Evolutionary conservation across 2,888 invertebrate species (phyloP), one percentile per base, ranked within the genome.

Genomic region (Sphecodes monilicornis): DNA sequence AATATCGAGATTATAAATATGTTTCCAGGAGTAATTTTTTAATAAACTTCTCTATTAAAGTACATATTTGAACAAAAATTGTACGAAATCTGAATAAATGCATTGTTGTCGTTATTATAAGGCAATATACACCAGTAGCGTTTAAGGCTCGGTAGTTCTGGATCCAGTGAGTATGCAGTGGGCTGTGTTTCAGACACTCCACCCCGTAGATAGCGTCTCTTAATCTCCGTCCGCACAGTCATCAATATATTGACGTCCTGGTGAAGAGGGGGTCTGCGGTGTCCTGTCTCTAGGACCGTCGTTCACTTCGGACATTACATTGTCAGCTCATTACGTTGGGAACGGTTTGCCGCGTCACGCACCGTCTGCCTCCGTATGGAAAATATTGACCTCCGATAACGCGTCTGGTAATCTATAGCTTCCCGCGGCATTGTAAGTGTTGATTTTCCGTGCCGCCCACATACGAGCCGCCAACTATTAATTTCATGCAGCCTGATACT

Each of bases 241-340:
- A 90, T 90, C 90, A 86, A 91, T 90, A 87, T 86, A 88, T 85
- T 77, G 89, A 91, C 89, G 89, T 86, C 82, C 85, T 80, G 73
- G 50, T 66, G 74, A n/a, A 1, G 39, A n/a, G 66, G 78, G 82
- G 74, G 22, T 11, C 11, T 78, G 82, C 75, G 76, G 82, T 68
- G n/a, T 70, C 78, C 70, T 78, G 79, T 86, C 84, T 86, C 80
- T 70, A 83, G 66, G 80, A 54, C 66, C 72, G 70, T 64, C 64
- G 82, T 77, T 79, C 78, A 69, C 83, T 80, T 57, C 50, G 87
- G 88, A 90, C 88, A 86, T 90, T 90, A 92, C 90, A 92, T 87
- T 88, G 89, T 89, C 92, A 89, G 88, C 89, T 92, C 92, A 90
- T 92, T 92, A 91, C 86, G 88, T 83, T 88, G 77, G 80, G 81